Base-by-base conservation (phyloP, 2,797 vertebrate genomes). In the Dendrocincla fuliginosa region DNA sequence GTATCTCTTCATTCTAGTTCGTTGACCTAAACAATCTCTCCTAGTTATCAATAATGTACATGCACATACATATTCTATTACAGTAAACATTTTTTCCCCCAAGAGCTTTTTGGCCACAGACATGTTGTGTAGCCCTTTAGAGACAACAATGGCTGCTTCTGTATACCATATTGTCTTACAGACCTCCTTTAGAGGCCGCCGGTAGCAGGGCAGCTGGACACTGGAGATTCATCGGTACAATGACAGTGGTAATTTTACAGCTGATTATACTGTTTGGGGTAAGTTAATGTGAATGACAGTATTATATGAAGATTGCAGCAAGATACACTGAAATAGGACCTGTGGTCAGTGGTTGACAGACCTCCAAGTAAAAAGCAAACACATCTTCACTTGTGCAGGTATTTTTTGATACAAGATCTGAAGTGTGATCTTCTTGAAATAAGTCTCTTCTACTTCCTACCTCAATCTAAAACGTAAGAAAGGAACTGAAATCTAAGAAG, bases 281-380 rank as follows among this genome's bases (percentile, higher is more conserved):
- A 67, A 37, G 6, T 7, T 35, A 71, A 7, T 17, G n/a, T 7
- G 27, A 64, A 53, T 11, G 5, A 63, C 23, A 57, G 9, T 23
- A 52, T 16, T 37, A 8, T 16, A 47, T 4, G 28, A 55, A 50
- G 27, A 46, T 2, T 60, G 41, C 13, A 68, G 19, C 16, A 44
- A 55, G 35, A 27, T 5, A 60, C 0, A 3, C 1, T 0, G 0
- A 76, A 84, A 76, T 39, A 30, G 44, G 15, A 74, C 37, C 23
- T 78, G 6, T 2, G 1, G 61, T 41, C 41, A 50, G 9, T 1
- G 59, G 70, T 0, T 22, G 49, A 59, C 22, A 46, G 22, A 56
- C 33, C n/a, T 70, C 42, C 16, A 52, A 42, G 24, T 19, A 65
- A 74, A 39, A 59, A 18, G 6, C 17, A 14, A 60, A 69, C 23